Percentiles rank a stretch among this genome's conserved stretches.
phyloP scores from a whole-genome alignment of 2,888 invertebrate genomes.

The Ommatoiulus sabulosus region DNA sequence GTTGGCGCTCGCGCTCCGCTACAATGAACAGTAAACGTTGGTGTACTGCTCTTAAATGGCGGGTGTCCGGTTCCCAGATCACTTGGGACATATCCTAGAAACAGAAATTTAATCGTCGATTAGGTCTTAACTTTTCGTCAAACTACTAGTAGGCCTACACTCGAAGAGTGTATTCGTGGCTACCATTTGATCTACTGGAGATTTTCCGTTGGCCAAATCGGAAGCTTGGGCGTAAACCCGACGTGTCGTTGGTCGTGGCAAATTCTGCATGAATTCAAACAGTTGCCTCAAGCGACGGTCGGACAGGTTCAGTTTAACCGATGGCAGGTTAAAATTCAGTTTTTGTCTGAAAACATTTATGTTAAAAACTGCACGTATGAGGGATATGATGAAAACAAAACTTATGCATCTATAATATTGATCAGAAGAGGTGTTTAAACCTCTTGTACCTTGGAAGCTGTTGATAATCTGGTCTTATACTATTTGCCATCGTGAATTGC shows the following conservation, averaged over 20 bases:
- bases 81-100: conserved; percentile 48
- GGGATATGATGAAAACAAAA: too few relatives aligned
- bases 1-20: not conserved
- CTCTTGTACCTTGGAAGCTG: conserved; percentile 72
- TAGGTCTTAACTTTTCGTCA: too few relatives aligned
- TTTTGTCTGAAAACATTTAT: conserved; percentile 74
- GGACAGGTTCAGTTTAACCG: conserved; percentile 80
- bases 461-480: conserved; percentile 79
- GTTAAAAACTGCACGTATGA: too few relatives aligned
- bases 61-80: not conserved
- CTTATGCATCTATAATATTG: too few relatives aligned
- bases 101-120: not conserved
- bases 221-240: not conserved
- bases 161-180: not conserved
- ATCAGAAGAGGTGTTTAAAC: not conserved
- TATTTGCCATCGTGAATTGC: conserved; percentile 78
- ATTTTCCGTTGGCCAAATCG: not conserved
- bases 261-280: conserved; percentile 74
- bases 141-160: too few relatives aligned
- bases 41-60: not conserved
- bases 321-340: conserved; percentile 78
- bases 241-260: conserved; percentile 68
- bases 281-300: conserved; percentile 77
- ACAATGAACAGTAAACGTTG: conserved; percentile 8
- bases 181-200: conserved; percentile 34